These are phyloP conservation scores for Epinephelus coioides DNA, from an alignment of 2,797 vertebrate genomes.

Conservation along the genomic window DNA sequence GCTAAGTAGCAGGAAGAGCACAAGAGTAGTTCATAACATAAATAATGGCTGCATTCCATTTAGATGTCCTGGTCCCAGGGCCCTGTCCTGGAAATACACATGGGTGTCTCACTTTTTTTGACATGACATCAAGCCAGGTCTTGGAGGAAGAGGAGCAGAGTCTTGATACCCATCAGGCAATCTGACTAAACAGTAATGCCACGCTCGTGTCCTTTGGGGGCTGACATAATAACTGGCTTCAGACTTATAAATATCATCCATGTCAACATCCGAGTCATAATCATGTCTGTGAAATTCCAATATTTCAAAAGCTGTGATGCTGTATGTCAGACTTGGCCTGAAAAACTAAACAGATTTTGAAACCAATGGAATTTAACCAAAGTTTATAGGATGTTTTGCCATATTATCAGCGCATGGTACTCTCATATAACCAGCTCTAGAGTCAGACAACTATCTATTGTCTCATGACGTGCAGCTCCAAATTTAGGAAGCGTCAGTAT, in stretches of 20 bases:
- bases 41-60: no score
- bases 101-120: no score
- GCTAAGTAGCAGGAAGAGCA: no score
- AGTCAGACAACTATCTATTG: no score
- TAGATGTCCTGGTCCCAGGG: no score
- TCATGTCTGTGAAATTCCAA: constrained; percentile 19
- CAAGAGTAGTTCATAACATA: no score
- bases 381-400: neutral
- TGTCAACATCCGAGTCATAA: constrained; percentile 34
- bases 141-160: neutral
- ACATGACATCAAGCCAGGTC: no score
- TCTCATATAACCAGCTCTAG: no score
- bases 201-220: constrained; percentile 3
- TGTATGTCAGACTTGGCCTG: neutral
- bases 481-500: neutral
- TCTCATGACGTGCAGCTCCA: no score
- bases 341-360: neutral
- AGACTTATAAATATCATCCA: constrained; percentile 29
- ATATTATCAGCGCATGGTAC: neutral
- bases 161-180: neutral
- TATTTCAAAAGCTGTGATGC: neutral
- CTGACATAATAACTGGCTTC: constrained; percentile 28
- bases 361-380: neutral
- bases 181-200: constrained; percentile 29
- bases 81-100: no score